Percentiles rank a stretch among this genome's conserved stretches.
Conservation (phyloP, 2,797 vertebrate genomes). For the Oryzias dopingdopingensis region DNA sequence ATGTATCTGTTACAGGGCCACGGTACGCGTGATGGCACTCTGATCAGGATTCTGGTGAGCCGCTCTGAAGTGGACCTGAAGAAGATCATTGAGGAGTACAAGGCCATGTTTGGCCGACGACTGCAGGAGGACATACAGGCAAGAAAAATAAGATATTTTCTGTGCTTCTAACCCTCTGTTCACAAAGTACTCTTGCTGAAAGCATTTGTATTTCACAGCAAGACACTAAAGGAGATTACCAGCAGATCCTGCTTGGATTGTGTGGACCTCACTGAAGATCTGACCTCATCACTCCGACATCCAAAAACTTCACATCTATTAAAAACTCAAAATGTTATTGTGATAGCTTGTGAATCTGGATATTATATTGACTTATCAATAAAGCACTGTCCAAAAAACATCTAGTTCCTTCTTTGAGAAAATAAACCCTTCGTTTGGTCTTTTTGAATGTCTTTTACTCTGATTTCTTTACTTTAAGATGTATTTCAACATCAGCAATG, state of each 20-base stretch:
- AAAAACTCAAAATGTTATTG: not conserved
- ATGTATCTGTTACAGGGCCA: slow-evolving; percentile 66
- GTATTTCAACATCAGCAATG: too few species aligned
- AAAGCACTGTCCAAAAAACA: too few species aligned
- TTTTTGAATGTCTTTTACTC: too few species aligned
- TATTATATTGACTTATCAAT: too few species aligned
- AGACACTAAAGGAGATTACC: slow-evolving; percentile 86
- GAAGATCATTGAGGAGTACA: slow-evolving; percentile 84
- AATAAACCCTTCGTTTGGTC: too few species aligned
- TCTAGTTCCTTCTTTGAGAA: too few species aligned
- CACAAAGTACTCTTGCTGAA: slow-evolving; percentile 14
- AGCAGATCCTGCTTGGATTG: slow-evolving; percentile 82
- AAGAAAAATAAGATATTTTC: slow-evolving; percentile 16
- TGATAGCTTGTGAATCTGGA: not conserved
- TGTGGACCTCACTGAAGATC: slow-evolving; percentile 76
- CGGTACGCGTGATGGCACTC: slow-evolving; percentile 75
- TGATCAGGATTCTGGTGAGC: slow-evolving; percentile 88
- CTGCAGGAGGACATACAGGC: slow-evolving; percentile 85
- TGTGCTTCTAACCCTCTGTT: not conserved
- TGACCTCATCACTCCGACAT: not conserved
- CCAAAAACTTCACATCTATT: not conserved
- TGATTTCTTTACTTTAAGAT: too few species aligned
- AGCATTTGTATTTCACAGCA: slow-evolving; percentile 70
- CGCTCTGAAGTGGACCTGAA: slow-evolving; percentile 89
- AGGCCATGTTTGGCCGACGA: slow-evolving; percentile 70